These are phyloP conservation scores for Matsumyia berberina DNA, from an alignment of 2,888 invertebrate species.

Conservation along the genomic window DNA sequence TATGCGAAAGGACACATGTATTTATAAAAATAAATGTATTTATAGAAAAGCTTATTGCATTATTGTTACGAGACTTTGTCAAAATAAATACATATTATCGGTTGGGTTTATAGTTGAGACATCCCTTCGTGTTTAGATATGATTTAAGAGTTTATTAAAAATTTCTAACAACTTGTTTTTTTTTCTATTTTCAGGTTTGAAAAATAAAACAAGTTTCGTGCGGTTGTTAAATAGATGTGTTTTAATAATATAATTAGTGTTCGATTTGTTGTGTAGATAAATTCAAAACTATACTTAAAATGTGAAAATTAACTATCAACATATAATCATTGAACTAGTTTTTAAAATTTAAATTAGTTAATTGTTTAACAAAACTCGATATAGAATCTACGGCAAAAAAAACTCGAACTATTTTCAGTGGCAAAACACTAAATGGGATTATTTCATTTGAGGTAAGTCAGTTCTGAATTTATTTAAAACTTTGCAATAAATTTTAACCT, in stretches of 20 bases:
- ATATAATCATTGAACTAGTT: conserved; percentile 35
- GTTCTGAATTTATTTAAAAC: background rate
- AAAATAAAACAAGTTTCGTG: conserved; percentile 29
- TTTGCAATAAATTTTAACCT: too few species aligned
- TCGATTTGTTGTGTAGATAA: conserved; percentile 40
- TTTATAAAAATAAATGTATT: too few species aligned
- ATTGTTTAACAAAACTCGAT: conserved; percentile 30
- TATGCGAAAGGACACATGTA: too few species aligned
- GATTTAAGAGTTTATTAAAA: too few species aligned
- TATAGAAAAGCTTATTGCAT: too few species aligned
- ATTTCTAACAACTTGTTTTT: background rate
- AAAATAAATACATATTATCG: too few species aligned
- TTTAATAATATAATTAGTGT: conserved; percentile 25
- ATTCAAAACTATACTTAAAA: conserved; percentile 13
- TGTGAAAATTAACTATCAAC: conserved; percentile 7
- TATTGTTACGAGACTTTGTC: too few species aligned
- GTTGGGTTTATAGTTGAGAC: too few species aligned
- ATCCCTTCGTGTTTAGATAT: too few species aligned
- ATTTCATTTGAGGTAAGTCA: conserved; percentile 63
- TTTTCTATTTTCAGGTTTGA: conserved; percentile 52
- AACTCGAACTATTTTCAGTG: conserved; percentile 41
- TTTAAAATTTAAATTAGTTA: conserved; percentile 36
- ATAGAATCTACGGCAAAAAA: conserved; percentile 33
- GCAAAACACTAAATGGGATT: conserved; percentile 68
- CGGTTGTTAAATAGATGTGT: conserved; percentile 40